Percentiles rank a stretch among this genome's conserved stretches.
Conservation (phyloP, 2,888 invertebrate genomes). For the Rhamnusium bicolor region DNA sequence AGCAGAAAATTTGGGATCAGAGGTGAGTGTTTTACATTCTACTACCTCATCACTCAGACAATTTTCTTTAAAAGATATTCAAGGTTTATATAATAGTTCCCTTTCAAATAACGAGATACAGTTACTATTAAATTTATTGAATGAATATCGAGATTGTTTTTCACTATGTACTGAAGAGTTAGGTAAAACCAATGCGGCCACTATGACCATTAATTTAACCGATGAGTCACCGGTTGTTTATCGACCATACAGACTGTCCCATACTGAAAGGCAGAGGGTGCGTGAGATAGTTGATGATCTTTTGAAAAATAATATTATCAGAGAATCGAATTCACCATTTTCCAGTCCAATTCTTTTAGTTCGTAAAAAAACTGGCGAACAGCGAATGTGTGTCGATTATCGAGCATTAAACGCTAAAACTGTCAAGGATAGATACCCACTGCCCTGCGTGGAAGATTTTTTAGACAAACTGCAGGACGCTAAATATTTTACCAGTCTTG, state of each 20-base stretch:
- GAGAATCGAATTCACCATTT: background rate
- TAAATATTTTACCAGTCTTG: too few relatives aligned
- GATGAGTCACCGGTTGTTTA: background rate
- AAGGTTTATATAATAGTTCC: background rate
- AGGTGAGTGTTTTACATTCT: background rate
- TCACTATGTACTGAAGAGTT: too few relatives aligned
- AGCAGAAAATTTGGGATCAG: background rate
- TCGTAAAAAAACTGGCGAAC: background rate
- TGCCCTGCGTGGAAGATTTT: background rate
- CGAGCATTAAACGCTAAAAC: background rate
- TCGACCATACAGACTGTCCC: background rate
- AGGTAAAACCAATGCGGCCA: background rate
- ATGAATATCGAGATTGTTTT: too few relatives aligned
- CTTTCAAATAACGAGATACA: background rate
- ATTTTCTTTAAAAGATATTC: background rate
- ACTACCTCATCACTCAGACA: background rate
- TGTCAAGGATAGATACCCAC: background rate
- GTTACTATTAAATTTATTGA: background rate
- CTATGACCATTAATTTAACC: background rate
- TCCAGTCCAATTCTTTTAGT: too few relatives aligned
- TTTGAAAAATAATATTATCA: background rate
- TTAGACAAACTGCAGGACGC: too few relatives aligned
- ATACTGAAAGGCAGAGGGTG: background rate
- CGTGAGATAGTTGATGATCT: background rate
- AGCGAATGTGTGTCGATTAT: background rate